Conservation (phyloP, 2,888 invertebrate species). For the Dinocampus coccinellae region DNA sequence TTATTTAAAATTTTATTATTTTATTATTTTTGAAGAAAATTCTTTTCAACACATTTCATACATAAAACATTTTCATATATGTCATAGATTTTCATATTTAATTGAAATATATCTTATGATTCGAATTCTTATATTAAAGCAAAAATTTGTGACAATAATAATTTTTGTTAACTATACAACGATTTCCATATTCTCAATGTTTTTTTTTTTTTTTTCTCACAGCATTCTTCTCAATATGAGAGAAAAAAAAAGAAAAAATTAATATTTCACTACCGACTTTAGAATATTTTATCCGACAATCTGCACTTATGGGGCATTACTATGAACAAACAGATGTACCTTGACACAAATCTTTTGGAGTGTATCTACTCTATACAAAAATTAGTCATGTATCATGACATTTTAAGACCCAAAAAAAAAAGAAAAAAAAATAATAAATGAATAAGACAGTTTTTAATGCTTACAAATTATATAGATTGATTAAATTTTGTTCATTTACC, state of each 20-base stretch:
- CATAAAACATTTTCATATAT: conserved; percentile 35
- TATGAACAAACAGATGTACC: conserved; percentile 21
- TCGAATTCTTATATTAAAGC: conserved; percentile 32
- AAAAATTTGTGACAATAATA: conserved; percentile 22
- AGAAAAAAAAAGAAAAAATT: conserved; percentile 60
- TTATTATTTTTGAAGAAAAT: conserved; percentile 39
- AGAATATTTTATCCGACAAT: conserved; percentile 18
- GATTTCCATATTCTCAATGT: neutral
- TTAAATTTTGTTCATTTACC: conserved; percentile 21
- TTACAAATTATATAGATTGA: neutral
- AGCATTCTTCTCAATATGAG: conserved; percentile 64
- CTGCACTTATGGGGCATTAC: conserved; percentile 11
- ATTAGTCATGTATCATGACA: conserved; percentile 37
- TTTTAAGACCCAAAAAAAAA: conserved; percentile 31
- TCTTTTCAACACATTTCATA: conserved; percentile 45
- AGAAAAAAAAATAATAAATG: too few relatives aligned
- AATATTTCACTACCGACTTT: conserved; percentile 39
- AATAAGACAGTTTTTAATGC: conserved; percentile 26
- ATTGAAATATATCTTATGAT: neutral
- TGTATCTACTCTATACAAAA: conserved; percentile 43
- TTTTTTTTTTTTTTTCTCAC: conserved; percentile 13
- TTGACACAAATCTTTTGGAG: conserved; percentile 45
- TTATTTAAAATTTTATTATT: conserved; percentile 44
- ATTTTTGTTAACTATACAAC: conserved; percentile 36
- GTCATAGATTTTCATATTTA: neutral